Conservation (phyloP, 2,797 vertebrate genomes). For the Alauda arvensis region DNA sequence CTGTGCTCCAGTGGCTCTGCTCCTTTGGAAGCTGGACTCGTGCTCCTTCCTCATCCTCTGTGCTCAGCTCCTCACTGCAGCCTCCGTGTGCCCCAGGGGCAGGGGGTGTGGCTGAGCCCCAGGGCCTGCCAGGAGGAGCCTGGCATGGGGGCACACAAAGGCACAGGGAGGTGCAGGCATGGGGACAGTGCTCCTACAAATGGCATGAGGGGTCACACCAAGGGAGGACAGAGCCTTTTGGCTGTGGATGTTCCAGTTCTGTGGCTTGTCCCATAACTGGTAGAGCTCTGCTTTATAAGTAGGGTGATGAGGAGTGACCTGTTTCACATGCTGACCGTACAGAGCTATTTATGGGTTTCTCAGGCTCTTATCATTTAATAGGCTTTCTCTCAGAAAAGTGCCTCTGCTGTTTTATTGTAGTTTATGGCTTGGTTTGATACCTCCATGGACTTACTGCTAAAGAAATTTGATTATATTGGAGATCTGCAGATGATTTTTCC, state of each 20-base stretch:
- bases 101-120: neutral
- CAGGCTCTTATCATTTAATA: neutral
- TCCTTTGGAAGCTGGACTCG: neutral
- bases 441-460: neutral
- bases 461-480: neutral
- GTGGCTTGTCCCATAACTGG: neutral
- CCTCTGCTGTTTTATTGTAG: neutral
- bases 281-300: neutral
- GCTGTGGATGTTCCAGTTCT: accelerated
- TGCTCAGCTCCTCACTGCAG: accelerated
- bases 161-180: accelerated
- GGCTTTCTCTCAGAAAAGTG: neutral
- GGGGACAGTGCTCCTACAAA: neutral
- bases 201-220: accelerated
- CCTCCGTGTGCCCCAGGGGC: neutral
- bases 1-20: neutral
- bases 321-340: accelerated
- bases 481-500: neutral
- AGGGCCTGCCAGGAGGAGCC: neutral
- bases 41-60: neutral
- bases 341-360: neutral
- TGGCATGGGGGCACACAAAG: accelerated
- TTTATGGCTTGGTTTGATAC: neutral
- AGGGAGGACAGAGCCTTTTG: neutral
- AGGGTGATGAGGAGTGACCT: neutral